Base-by-base conservation (phyloP, 2,888 invertebrate genomes). In the Cheilosia urbana region DNA sequence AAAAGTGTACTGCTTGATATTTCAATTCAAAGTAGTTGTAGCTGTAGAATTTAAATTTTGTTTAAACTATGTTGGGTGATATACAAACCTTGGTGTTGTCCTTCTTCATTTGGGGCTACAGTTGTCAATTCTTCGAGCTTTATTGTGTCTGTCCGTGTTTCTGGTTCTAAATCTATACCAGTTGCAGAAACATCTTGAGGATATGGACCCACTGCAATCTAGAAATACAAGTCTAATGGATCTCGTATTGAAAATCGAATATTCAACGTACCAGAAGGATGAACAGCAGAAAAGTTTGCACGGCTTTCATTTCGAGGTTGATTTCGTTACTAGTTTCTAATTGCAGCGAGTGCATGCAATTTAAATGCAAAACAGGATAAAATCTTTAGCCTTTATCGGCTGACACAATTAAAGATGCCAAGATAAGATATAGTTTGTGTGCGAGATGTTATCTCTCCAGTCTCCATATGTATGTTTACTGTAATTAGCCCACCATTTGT, bases 231-330 rank as follows among this genome's bases (percentile, higher is more conserved):
- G 2, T 19, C 40, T 11, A 51, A 13, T n/a, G 7, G 21, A 11
- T 19, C 11, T 47, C 1, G 4, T 4, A 24, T n/a, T 9, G 2
- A 21, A 34, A 30, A 51, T 2, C 7, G 13, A 60, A 42, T 34
- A 17, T 34, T 42, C 13, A 21, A 53, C 58, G 19, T 66, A 83
- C 83, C 73, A 78, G n/a, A 15, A 83, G 73, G 49, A 73, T 19
- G 34, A 65, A 30, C 9, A 73, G 21, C 45, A 72, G 55, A 63
- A 63, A 65, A 68, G 55, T 60, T 49, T 72, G 82, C 21, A 62
- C 27, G 53, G 68, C 81, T 71, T 72, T 79, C 88, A 88, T 87
- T 72, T 87, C 85, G 85, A 84, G 65, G 45, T 49, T 51, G n/a
- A 30, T 60, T 87, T 87, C 87, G 87, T 84, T 77, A 87, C 87